These are phyloP conservation scores for Mamestra configurata DNA, from an alignment of 1,140 invertebrate genomes.

Conservation along the genomic window DNA sequence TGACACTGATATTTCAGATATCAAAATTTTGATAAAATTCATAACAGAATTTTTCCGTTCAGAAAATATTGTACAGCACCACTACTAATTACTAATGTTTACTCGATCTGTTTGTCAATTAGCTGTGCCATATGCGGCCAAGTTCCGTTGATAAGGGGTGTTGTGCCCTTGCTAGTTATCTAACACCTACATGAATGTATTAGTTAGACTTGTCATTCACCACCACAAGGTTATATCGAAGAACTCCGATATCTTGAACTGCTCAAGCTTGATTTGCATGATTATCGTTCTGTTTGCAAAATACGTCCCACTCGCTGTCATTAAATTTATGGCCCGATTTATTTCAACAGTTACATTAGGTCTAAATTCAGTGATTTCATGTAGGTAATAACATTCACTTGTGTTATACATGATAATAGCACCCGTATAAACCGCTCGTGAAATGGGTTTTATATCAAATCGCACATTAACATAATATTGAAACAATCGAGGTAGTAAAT, in stretches of 20 bases:
- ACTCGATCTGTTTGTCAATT: conserved; percentile 56
- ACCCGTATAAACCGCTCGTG: conserved; percentile 5
- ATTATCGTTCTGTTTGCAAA: conserved; percentile 62
- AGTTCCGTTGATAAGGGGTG: conserved; percentile 51
- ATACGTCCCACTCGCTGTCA: conserved; percentile 51
- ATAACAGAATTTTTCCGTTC: conserved; percentile 34
- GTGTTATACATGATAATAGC: conserved; percentile 21
- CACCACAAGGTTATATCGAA: conserved; percentile 53
- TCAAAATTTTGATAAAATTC: conserved; percentile 17
- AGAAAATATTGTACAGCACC: conserved; percentile 1
- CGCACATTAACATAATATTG: conserved; percentile 1
- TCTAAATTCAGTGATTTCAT: conserved; percentile 45
- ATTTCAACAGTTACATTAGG: conserved; percentile 36
- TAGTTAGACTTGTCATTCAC: conserved; percentile 49
- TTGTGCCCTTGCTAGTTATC: conserved; percentile 57
- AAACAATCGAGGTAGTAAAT: conserved; percentile 9
- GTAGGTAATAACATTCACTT: conserved; percentile 30
- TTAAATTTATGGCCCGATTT: conserved; percentile 53
- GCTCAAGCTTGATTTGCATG: conserved; percentile 60
- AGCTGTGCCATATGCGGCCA: conserved; percentile 52
- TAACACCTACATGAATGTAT: conserved; percentile 56
- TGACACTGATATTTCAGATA: conserved; percentile 29
- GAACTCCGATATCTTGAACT: conserved; percentile 26
- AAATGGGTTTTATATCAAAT: conserved; percentile 19
- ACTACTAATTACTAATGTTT: conserved; percentile 39